Percentiles rank a stretch among this genome's conserved stretches.
Conservation (phyloP, 2,113 vertebrate species). For the Brachyhypopomus occidentalis region DNA sequence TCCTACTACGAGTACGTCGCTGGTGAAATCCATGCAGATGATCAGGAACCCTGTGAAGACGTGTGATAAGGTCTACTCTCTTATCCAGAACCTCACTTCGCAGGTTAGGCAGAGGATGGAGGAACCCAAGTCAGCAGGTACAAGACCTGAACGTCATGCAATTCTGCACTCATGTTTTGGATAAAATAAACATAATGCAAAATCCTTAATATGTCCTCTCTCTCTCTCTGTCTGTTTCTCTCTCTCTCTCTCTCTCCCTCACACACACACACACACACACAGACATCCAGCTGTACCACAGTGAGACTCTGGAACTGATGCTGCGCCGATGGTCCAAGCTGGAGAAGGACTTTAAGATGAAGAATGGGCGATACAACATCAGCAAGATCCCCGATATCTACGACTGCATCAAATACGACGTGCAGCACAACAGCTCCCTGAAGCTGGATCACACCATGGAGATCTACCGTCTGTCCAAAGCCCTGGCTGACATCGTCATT, state of each 20-base stretch:
- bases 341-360: constrained; percentile 91
- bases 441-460: constrained; percentile 88
- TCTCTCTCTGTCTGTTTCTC: background rate
- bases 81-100: constrained; percentile 86
- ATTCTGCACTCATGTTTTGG: background rate
- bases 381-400: constrained; percentile 93
- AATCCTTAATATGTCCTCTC: background rate
- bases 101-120: constrained; percentile 89
- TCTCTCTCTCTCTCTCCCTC: background rate
- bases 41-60: constrained; percentile 89
- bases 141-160: too few relatives aligned
- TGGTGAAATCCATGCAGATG: constrained; percentile 88
- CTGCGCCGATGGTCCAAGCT: constrained; percentile 87
- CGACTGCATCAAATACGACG: constrained; percentile 90
- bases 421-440: constrained; percentile 86
- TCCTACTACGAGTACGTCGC: constrained; percentile 82
- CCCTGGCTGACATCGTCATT: constrained; percentile 88
- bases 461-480: constrained; percentile 86
- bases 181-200: background rate
- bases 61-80: constrained; percentile 87
- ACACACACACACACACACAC: background rate
- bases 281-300: constrained; percentile 92
- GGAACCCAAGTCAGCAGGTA: constrained; percentile 86
- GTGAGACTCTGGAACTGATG: constrained; percentile 88
- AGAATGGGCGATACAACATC: constrained; percentile 88